Evolutionary conservation across 2,888 invertebrate genomes (phyloP).

Genomic region (Lasioglossum calceatum): DNA sequence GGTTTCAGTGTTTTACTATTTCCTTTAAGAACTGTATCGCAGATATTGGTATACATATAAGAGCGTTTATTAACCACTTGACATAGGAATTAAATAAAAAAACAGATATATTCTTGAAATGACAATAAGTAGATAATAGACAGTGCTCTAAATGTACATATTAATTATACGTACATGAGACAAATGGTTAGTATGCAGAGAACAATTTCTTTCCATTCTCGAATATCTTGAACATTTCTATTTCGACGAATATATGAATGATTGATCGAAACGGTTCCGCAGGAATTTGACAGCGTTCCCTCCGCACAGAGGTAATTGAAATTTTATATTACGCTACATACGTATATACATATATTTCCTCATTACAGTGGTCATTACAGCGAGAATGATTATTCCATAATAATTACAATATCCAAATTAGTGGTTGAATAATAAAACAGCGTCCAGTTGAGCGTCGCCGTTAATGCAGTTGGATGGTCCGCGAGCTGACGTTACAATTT

Average conservation of each 20-base stretch:
- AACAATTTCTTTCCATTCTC: neutral
- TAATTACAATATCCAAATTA: conserved; percentile 10
- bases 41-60: neutral
- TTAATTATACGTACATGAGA: neutral
- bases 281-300: neutral
- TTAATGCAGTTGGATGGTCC: conserved; percentile 5
- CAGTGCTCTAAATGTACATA: neutral
- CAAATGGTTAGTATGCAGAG: neutral
- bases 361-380: neutral
- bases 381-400: conserved; percentile 10
- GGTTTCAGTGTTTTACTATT: neutral
- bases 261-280: neutral
- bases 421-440: conserved; percentile 3
- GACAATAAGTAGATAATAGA: too few relatives aligned
- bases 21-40: neutral
- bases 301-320: neutral
- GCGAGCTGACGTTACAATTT: neutral
- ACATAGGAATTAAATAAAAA: neutral
- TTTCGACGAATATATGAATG: neutral
- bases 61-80: neutral
- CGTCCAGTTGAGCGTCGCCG: neutral
- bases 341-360: neutral
- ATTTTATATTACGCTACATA: neutral
- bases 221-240: neutral
- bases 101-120: too few relatives aligned